A percentile compares a stretch with the other conserved stretches of the same genome.
Evolutionary conservation across 2,113 vertebrate species (phyloP).

Genomic region (Psilopsiagon aymara): DNA sequence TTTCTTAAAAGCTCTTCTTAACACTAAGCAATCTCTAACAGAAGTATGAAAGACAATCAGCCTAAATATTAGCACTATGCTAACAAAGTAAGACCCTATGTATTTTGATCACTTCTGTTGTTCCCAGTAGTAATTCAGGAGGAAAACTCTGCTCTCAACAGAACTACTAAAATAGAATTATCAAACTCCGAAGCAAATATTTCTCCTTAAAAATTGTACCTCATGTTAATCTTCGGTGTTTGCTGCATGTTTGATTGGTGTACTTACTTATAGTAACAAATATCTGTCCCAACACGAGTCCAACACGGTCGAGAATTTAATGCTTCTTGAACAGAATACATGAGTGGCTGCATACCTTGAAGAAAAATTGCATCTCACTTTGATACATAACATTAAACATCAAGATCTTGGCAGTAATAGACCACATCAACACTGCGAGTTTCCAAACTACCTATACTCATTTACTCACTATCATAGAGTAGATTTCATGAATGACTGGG

Average conservation of each 20-base stretch:
- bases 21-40: background rate
- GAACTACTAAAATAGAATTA: background rate
- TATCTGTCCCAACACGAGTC: constrained; percentile 91
- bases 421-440: background rate
- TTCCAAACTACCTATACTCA: background rate
- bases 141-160: background rate
- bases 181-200: background rate
- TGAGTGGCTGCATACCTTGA: constrained; percentile 95
- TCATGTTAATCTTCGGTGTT: background rate
- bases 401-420: background rate
- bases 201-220: background rate
- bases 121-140: background rate
- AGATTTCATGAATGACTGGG: background rate
- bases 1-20: background rate
- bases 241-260: background rate
- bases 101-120: background rate
- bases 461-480: background rate
- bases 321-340: constrained; percentile 98
- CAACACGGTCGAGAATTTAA: constrained; percentile 87
- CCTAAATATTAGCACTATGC: background rate
- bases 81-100: background rate
- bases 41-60: background rate
- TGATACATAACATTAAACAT: background rate
- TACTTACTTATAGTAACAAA: constrained; percentile 98
- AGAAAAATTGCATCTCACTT: background rate